These are phyloP conservation scores for Dioctria linearis DNA, from an alignment of 2,888 invertebrate species.

Conservation along the genomic window DNA sequence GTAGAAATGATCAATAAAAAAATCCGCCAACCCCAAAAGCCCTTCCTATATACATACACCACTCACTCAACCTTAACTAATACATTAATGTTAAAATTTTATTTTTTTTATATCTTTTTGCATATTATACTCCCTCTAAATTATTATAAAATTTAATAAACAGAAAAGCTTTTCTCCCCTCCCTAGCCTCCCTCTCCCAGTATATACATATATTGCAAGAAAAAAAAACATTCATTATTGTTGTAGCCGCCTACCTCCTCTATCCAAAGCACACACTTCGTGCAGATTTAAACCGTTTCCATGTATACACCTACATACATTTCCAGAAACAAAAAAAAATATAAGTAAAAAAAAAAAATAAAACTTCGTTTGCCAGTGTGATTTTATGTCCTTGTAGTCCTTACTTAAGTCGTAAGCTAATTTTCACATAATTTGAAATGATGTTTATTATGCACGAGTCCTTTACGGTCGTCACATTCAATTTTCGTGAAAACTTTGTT, in stretches of 20 bases:
- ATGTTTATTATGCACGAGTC: conserved; percentile 26
- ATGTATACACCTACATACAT: background rate
- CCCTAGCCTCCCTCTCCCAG: background rate
- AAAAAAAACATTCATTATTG: background rate
- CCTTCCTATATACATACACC: too few species aligned
- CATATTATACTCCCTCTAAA: too few species aligned
- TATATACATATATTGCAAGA: conserved; percentile 10
- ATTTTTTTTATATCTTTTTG: background rate
- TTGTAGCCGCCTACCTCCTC: conserved; percentile 1
- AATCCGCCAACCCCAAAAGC: too few species aligned
- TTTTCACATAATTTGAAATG: conserved; percentile 38
- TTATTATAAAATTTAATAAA: conserved; percentile 17
- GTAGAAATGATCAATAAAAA: background rate
- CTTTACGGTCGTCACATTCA: conserved; percentile 19
- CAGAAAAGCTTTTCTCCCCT: conserved; percentile 12
- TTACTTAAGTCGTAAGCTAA: background rate
- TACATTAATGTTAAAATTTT: background rate
- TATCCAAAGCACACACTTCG: background rate
- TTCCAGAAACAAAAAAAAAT: too few species aligned
- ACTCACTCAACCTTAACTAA: background rate
- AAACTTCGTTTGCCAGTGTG: too few species aligned
- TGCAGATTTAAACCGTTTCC: background rate
- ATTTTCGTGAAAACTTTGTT: conserved; percentile 4
- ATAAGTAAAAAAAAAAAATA: too few species aligned
- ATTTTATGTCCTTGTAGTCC: too few species aligned